phyloP scores from a whole-genome alignment of 2,888 invertebrate genomes.

The Hartigia nigra region DNA sequence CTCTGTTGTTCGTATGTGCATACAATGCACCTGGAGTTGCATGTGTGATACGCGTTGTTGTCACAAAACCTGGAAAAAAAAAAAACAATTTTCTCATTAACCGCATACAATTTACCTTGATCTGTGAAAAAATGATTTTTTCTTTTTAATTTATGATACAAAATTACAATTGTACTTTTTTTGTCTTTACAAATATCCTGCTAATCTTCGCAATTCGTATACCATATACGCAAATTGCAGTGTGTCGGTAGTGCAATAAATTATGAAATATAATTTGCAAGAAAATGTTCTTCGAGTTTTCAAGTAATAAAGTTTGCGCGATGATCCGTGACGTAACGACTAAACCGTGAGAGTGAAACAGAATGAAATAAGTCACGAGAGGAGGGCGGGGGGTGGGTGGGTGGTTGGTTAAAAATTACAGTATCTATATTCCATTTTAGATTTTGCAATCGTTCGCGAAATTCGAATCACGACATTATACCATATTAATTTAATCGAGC shows the following conservation, averaged over 20 bases:
- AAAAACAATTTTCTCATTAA: constrained; percentile 7
- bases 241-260: background rate
- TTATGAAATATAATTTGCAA: background rate
- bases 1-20: constrained; percentile 69
- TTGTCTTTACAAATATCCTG: background rate
- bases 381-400: too few relatives aligned
- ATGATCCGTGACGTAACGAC: background rate
- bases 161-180: background rate
- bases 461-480: too few relatives aligned
- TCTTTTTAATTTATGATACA: rapidly evolving
- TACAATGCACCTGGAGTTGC: constrained; percentile 74
- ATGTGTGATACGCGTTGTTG: constrained; percentile 75
- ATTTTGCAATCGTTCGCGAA: background rate
- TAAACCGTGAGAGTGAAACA: background rate
- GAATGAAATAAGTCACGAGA: too few relatives aligned
- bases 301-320: background rate
- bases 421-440: background rate
- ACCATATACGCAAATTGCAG: background rate
- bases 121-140: background rate
- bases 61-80: constrained; percentile 70
- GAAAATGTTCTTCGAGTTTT: background rate
- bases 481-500: too few relatives aligned
- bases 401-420: background rate
- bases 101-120: too few relatives aligned
- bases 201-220: background rate